phyloP scores from a whole-genome alignment of 2,888 invertebrate genomes.

The Ophonus ardosiacus region DNA sequence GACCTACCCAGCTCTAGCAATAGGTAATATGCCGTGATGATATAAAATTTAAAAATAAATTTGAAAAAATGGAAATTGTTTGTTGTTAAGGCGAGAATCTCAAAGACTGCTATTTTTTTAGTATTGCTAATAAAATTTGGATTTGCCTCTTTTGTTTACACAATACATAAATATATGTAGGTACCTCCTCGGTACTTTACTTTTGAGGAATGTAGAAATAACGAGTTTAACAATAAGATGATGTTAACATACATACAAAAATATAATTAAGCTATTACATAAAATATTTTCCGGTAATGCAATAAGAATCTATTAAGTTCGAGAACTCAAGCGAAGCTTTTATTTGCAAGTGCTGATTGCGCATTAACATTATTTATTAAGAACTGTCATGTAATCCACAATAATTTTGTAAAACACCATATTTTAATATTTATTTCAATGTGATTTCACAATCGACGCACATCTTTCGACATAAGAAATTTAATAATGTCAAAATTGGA shows the following conservation, averaged over 20 bases:
- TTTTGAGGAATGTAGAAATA: background rate
- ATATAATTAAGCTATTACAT: slow-evolving; percentile 46
- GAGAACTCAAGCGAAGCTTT: slow-evolving; percentile 42
- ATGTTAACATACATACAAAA: slow-evolving; percentile 14
- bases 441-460: background rate
- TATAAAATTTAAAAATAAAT: too few relatives aligned
- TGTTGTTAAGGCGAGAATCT: too few relatives aligned
- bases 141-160: too few relatives aligned
- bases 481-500: slow-evolving; percentile 6
- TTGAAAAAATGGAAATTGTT: too few relatives aligned
- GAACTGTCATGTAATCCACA: slow-evolving; percentile 20
- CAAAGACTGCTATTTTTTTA: too few relatives aligned
- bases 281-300: slow-evolving; percentile 35
- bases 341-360: slow-evolving; percentile 4
- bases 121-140: too few relatives aligned
- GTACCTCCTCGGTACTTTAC: background rate
- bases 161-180: too few relatives aligned
- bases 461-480: slow-evolving; percentile 24
- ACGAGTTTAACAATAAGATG: background rate
- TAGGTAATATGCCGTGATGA: too few relatives aligned
- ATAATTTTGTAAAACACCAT: slow-evolving; percentile 21
- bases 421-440: slow-evolving; percentile 30
- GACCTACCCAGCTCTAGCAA: too few relatives aligned
- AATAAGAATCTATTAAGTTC: slow-evolving; percentile 43
- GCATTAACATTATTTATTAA: slow-evolving; percentile 36